A percentile compares a stretch with the other conserved stretches of the same genome.
phyloP scores from a whole-genome alignment of 2,888 invertebrate genomes.

The Brachylomia viminalis region DNA sequence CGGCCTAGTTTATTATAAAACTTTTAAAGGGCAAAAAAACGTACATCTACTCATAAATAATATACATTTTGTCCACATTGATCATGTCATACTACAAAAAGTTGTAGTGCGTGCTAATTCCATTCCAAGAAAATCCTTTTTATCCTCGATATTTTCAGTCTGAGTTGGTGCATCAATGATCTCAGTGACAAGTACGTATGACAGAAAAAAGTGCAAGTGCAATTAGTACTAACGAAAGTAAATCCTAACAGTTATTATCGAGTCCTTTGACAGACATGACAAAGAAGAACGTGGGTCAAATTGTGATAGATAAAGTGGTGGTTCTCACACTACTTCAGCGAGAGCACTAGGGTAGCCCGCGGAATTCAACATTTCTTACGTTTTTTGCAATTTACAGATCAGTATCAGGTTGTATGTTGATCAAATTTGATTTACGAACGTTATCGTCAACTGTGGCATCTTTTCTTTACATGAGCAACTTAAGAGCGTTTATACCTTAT shows the following conservation, averaged over 20 bases:
- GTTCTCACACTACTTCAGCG: neutral
- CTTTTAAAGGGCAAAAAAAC: neutral
- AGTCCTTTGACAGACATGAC: slow-evolving; percentile 22
- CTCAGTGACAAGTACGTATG: neutral
- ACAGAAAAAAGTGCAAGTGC: neutral
- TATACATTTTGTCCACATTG: neutral
- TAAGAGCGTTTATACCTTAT: no score
- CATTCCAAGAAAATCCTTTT: neutral
- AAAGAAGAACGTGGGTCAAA: neutral
- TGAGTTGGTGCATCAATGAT: neutral
- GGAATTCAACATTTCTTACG: neutral
- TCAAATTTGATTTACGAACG: neutral
- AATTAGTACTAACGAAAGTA: neutral
- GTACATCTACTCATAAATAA: neutral
- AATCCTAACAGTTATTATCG: slow-evolving; percentile 16
- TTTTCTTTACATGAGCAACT: no score
- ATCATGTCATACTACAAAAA: neutral
- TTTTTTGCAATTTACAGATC: neutral
- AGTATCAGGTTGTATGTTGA: neutral
- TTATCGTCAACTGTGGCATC: no score
- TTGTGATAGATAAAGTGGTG: neutral
- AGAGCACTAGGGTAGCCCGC: neutral
- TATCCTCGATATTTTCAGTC: neutral
- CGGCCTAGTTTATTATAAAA: neutral
- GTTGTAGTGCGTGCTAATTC: neutral